Base-by-base conservation (phyloP, 2,888 invertebrate species). In the Drosophila colorata region DNA sequence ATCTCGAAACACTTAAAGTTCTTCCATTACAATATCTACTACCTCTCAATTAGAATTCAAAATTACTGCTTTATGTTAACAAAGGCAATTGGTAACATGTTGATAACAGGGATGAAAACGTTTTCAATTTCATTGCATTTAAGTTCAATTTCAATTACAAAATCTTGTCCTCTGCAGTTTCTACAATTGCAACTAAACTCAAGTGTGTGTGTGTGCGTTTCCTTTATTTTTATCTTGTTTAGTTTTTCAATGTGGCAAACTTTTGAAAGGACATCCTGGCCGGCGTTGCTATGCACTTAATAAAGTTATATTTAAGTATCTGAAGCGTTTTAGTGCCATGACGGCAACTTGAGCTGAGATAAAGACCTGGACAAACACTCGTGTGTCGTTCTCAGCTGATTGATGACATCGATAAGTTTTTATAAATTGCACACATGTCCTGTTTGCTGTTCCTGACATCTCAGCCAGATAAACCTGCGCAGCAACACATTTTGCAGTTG, bases 401-500 rank as follows among this genome's bases (percentile, higher is more conserved):
- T 90, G 91, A 90, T 90, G 91, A 83, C 78, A 81, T 90, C 90
- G 90, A 90, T 90, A 89, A 88, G 87, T 91, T 88, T 72, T 85
- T 89, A 85, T 87, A 90, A 88, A 90, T 85, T 82, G 83, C 86
- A 75, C 49, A 68, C 55, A 68, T 69, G 56, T 75, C 56, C 71
- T 61, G 69, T 31, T n/a, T n/a, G 58, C 31, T 48, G 40, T 25
- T 55, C 46, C 46, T 13, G 43, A 37, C 49, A 57, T 68, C 46
- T 9, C 60, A 47, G 57, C 8, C 20, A 69, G 59, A 59, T 72
- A 46, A 67, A 16, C 13, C 33, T 16, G 23, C 41, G 43, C 14
- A 37, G 31, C 14, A n/a, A 20, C n/a, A 28, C 9, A 46, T 61
- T 44, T 33, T 46, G 52, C 64, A 67, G 59, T 58, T 56, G 48